These are phyloP conservation scores for Sanderia malayensis DNA, from an alignment of 30 jellyfish, hydroid and myxozoan species.

Conservation along the genomic window DNA sequence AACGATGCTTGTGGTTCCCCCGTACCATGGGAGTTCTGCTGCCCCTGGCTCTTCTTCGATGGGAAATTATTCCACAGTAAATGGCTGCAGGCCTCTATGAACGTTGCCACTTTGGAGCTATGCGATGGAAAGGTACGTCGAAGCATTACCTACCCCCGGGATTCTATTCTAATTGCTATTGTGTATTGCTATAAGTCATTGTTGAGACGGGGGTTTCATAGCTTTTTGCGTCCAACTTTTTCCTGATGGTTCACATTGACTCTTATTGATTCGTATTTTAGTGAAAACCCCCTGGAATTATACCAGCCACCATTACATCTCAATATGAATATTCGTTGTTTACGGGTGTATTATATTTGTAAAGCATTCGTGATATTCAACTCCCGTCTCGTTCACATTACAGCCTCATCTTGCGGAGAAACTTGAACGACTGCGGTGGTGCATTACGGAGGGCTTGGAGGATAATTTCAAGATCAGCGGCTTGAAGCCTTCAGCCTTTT, in stretches of 20 bases:
- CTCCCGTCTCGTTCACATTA: background rate
- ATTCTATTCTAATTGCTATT: too few relatives aligned
- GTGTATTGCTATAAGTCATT: too few relatives aligned
- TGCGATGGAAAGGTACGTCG: constrained; percentile 86
- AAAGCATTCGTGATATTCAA: too few relatives aligned
- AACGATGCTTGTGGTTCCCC: constrained; percentile 98
- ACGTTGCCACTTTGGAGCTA: constrained; percentile 60
- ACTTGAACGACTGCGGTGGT: constrained; percentile 93
- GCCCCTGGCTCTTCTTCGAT: constrained; percentile 95
- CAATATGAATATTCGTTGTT: too few relatives aligned
- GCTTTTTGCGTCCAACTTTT: too few relatives aligned
- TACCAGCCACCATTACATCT: too few relatives aligned
- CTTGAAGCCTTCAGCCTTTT: constrained; percentile 36
- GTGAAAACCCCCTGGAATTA: too few relatives aligned
- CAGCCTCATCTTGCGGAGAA: constrained; percentile 86
- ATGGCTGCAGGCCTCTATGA: constrained; percentile 90
- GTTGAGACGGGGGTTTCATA: too few relatives aligned
- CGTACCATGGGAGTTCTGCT: constrained; percentile 91
- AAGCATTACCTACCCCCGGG: too few relatives aligned
- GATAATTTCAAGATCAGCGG: constrained; percentile 79
- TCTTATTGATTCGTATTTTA: too few relatives aligned
- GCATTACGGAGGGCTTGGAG: constrained; percentile 89
- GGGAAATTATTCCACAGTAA: constrained; percentile 91
- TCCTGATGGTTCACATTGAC: too few relatives aligned
- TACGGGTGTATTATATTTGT: too few relatives aligned